These are phyloP conservation scores for Loxodonta africana DNA, from an alignment of 2,113 vertebrate species.

Conservation along the genomic window DNA sequence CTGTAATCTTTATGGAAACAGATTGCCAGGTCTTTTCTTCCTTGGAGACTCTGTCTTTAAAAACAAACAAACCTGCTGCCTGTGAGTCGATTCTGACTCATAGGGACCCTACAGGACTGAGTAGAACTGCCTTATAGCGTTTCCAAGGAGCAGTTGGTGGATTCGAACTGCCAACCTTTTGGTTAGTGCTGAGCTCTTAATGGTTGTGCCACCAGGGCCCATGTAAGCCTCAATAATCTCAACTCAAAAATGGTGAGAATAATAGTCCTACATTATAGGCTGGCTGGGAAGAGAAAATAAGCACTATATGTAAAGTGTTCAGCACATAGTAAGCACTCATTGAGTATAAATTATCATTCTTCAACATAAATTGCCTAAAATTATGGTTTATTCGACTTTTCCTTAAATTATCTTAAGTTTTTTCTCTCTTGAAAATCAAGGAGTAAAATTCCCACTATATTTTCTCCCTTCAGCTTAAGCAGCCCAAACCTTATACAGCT, in stretches of 20 bases:
- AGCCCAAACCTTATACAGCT: background rate
- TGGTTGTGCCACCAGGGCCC: no score
- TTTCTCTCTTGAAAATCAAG: background rate
- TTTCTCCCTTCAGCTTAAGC: background rate
- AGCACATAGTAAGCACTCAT: background rate
- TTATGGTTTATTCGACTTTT: background rate
- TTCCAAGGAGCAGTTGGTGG: no score
- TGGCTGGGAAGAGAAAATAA: background rate
- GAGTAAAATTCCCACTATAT: background rate
- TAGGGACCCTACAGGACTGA: no score
- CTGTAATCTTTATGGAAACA: no score
- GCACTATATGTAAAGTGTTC: background rate
- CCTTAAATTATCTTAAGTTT: background rate
- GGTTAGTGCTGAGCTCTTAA: no score
- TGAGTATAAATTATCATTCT: background rate
- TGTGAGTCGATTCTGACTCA: no score
- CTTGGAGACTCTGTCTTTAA: no score
- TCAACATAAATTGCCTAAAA: background rate
- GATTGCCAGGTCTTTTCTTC: no score
- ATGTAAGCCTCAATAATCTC: background rate
- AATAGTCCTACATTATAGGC: background rate
- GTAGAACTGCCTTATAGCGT: no score
- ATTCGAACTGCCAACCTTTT: no score
- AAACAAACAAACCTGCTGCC: no score
- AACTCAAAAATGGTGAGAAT: background rate